Evolutionary conservation across 1,140 invertebrate genomes (phyloP).

Genomic region (Hirudo medicinalis): DNA sequence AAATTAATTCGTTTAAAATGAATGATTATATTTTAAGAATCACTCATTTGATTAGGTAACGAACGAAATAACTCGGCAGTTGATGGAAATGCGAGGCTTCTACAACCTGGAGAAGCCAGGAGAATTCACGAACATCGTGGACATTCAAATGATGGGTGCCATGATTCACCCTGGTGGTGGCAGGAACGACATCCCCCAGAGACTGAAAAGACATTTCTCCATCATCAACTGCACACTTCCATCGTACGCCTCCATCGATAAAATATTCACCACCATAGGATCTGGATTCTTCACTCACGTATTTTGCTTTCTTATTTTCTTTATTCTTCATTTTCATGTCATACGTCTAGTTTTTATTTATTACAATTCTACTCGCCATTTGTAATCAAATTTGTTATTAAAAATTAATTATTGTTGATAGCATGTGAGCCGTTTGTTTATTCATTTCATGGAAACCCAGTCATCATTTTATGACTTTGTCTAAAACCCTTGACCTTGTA

Average conservation of each 20-base stretch:
- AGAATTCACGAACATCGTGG: constrained; percentile 79
- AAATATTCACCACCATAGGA: constrained; percentile 56
- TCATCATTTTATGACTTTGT: background rate
- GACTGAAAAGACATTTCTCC: constrained; percentile 81
- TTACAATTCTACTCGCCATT: constrained; percentile 21
- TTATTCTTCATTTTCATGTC: background rate
- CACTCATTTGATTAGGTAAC: too few relatives aligned
- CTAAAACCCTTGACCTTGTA: too few relatives aligned
- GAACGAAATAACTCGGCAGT: constrained; percentile 88
- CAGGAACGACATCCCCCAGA: constrained; percentile 81
- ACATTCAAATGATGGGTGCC: constrained; percentile 73
- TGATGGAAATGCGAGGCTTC: constrained; percentile 92
- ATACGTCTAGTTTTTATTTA: too few relatives aligned
- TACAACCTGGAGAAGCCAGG: constrained; percentile 93
- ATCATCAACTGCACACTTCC: constrained; percentile 89
- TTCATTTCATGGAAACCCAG: background rate
- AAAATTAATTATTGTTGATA: background rate
- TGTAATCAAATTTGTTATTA: background rate
- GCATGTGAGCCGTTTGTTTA: background rate
- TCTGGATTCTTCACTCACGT: constrained; percentile 37
- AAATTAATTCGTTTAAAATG: background rate
- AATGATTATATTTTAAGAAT: too few relatives aligned
- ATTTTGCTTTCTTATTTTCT: constrained; percentile 14
- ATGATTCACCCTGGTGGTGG: constrained; percentile 83
- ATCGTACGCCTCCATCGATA: constrained; percentile 68